Conservation (phyloP, 1,140 invertebrate species). For the Drosophila baimaii region DNA sequence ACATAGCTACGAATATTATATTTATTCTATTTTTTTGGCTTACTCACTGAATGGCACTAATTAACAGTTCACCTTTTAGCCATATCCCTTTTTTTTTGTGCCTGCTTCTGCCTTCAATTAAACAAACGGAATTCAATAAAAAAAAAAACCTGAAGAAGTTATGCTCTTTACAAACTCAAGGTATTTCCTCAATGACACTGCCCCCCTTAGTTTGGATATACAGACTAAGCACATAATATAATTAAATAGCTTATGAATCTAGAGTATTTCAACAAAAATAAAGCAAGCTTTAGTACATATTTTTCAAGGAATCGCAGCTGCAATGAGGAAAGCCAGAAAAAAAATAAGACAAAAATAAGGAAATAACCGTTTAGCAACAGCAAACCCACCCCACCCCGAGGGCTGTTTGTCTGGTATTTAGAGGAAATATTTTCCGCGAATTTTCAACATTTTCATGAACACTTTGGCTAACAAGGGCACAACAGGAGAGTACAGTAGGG, state of each 20-base stretch:
- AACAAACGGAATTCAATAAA: conserved; percentile 10
- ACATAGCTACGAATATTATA: neutral
- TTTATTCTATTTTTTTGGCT: neutral
- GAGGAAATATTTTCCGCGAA: conserved; percentile 9
- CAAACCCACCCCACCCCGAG: neutral
- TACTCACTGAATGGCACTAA: conserved; percentile 5
- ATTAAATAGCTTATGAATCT: neutral
- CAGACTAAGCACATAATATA: neutral
- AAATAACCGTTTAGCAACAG: neutral
- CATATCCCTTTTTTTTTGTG: conserved; percentile 5
- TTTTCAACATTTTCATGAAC: conserved; percentile 9
- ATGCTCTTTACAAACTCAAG: neutral
- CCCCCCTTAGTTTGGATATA: neutral
- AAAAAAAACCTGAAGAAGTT: neutral
- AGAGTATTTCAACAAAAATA: neutral
- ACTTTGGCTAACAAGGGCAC: conserved; percentile 8
- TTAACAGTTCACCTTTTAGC: conserved; percentile 7
- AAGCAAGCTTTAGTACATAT: neutral
- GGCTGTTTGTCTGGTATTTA: conserved; percentile 11
- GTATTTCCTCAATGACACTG: too few relatives aligned
- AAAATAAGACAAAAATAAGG: too few relatives aligned
- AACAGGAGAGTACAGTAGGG: neutral
- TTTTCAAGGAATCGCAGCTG: neutral
- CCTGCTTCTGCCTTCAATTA: neutral
- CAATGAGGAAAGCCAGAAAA: too few relatives aligned